Conservation (phyloP, 2,797 vertebrate species). For the Sebastes diploproa region DNA sequence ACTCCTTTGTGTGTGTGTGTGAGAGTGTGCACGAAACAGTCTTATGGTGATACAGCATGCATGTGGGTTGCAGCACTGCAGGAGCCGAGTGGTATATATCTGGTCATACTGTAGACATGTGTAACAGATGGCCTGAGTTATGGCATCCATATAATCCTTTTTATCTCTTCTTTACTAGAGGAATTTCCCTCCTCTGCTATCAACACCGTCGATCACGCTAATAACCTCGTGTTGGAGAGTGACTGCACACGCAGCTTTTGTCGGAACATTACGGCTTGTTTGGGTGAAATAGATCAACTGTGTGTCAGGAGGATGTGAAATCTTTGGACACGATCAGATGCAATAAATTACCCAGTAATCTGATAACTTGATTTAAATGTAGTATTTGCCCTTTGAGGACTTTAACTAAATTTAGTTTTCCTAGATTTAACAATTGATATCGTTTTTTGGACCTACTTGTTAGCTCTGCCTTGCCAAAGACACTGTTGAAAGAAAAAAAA, state of each 20-base stretch:
- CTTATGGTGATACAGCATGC: constrained; percentile 23
- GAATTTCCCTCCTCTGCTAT: constrained; percentile 46
- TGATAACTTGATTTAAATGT: background rate
- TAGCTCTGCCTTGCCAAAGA: constrained; percentile 39
- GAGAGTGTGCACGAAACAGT: background rate
- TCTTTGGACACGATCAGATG: background rate
- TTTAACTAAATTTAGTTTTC: constrained; percentile 26
- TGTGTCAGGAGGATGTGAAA: constrained; percentile 27
- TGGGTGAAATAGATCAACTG: constrained; percentile 1
- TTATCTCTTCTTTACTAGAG: constrained; percentile 32
- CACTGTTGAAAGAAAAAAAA: constrained; percentile 41
- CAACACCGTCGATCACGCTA: constrained; percentile 13
- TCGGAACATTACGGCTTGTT: constrained; percentile 3
- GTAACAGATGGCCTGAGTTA: constrained; percentile 60
- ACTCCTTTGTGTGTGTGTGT: background rate
- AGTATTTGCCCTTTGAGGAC: background rate
- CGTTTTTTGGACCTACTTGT: constrained; percentile 37
- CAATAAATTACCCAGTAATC: background rate
- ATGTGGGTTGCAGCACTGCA: constrained; percentile 43
- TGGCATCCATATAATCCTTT: constrained; percentile 43
- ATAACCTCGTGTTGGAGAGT: constrained; percentile 4
- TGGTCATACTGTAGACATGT: constrained; percentile 51
- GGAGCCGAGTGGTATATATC: constrained; percentile 30
- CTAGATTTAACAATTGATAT: constrained; percentile 29
- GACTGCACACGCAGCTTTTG: constrained; percentile 1